Evolutionary conservation across 2,113 vertebrate genomes (phyloP).

Genomic region (Gallinago paraguaiae): DNA sequence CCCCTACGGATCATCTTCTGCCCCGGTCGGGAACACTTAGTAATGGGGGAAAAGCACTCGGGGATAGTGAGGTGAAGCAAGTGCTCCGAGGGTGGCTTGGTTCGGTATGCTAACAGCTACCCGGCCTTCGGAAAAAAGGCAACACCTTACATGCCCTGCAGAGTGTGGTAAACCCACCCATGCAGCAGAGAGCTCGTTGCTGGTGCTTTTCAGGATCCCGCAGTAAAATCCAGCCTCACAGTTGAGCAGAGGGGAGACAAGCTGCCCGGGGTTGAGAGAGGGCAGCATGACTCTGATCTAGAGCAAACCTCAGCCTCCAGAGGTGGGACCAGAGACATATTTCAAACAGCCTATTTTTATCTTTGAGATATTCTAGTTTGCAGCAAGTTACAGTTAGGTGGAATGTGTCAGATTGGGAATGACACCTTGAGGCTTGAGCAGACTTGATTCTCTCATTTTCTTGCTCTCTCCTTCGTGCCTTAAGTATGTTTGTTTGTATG

Average conservation of each 20-base stretch:
- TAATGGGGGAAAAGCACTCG: fast-evolving
- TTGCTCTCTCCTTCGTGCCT: neutral
- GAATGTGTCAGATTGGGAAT: neutral
- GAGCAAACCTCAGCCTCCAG: neutral
- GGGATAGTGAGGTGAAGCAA: neutral
- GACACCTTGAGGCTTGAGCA: neutral
- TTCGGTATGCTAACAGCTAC: neutral
- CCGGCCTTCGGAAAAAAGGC: neutral
- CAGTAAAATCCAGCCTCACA: neutral
- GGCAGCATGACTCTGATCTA: neutral
- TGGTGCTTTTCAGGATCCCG: neutral
- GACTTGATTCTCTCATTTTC: neutral
- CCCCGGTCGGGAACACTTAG: fast-evolving
- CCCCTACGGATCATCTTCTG: fast-evolving
- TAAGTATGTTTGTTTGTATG: too few relatives aligned
- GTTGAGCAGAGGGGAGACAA: neutral
- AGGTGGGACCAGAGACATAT: neutral
- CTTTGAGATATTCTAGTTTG: neutral
- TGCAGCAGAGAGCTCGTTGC: fast-evolving
- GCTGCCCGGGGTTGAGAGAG: neutral
- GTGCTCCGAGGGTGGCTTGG: neutral
- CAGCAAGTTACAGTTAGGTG: neutral
- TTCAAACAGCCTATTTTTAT: neutral
- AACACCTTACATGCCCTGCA: neutral
- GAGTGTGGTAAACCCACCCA: neutral